These are phyloP conservation scores for Semaprochilodus insignis DNA, from an alignment of 2,797 vertebrate genomes.

Conservation along the genomic window DNA sequence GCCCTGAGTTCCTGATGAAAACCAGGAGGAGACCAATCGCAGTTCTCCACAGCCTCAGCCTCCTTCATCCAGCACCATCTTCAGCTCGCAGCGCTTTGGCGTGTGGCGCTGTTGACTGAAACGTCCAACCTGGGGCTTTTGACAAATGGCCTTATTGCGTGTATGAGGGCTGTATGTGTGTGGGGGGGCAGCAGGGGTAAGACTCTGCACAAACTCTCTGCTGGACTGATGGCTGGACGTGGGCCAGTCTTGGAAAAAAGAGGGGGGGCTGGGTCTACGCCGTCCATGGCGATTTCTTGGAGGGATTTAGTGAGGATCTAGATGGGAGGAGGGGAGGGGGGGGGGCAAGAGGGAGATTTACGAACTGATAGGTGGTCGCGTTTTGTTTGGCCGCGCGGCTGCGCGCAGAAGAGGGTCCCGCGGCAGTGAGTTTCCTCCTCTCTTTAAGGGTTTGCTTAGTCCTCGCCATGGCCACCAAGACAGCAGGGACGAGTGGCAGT, in stretches of 20 bases:
- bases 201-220: slow-evolving; percentile 68
- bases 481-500: slow-evolving; percentile 61
- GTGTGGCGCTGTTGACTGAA: slow-evolving; percentile 81
- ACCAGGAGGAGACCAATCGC: not conserved
- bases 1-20: not conserved
- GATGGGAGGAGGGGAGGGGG: slow-evolving; percentile 11
- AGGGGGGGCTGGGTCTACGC: slow-evolving; percentile 67
- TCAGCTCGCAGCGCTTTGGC: slow-evolving; percentile 59
- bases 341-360: slow-evolving; percentile 69
- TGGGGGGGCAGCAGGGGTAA: slow-evolving; percentile 56
- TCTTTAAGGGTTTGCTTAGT: slow-evolving; percentile 70
- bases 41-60: not conserved
- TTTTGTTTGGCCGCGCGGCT: slow-evolving; percentile 74
- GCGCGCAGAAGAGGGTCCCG: slow-evolving; percentile 59
- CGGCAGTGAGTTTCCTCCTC: slow-evolving; percentile 69
- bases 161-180: slow-evolving; percentile 66
- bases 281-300: slow-evolving; percentile 71
- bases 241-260: slow-evolving; percentile 78
- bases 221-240: slow-evolving; percentile 78
- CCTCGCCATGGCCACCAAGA: slow-evolving; percentile 75
- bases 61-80: slow-evolving; percentile 26
- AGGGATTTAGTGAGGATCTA: slow-evolving; percentile 68
- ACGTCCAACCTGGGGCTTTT: slow-evolving; percentile 63
- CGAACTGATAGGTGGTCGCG: slow-evolving; percentile 78
- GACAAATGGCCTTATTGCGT: slow-evolving; percentile 75